Base-by-base conservation (phyloP, 2,888 invertebrate genomes). In the Abscondita cerata region DNA sequence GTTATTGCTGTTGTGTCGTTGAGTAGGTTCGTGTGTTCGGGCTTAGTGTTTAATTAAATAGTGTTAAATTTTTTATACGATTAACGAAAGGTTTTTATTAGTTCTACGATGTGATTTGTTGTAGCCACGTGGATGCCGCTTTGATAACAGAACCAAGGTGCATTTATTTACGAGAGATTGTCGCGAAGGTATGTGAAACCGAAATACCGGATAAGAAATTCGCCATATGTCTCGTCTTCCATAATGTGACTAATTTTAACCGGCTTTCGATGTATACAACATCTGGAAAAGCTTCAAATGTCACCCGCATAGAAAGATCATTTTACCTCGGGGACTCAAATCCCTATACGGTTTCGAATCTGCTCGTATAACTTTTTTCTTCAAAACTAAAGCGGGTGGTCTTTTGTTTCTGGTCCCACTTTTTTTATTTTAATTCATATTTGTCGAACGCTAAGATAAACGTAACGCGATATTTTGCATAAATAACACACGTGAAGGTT, bases 221-320 rank as follows among this genome's bases (percentile, higher is more conserved):
- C 15, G 36, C 51, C 51, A 51, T 33, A 51, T 51, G 51, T 51
- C 34, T 15, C 51, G 16, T 16, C 12, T 50, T 50, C 13, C 48
- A 9, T 13, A 33, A 16, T 11, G n/a, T 33, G 51, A 51, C 34
- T 51, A 51, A 51, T 51, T 33, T 4, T 34, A 51, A 51, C 51
- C 34, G 51, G 34, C 51, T 48, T 51, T 51, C 51, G 33, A 34
- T 31, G 51, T 13, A 47, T 34, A 40, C 25, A 33, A 56, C 56
- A 56, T 50, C 48, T 56, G 56, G 50, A 44, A 31, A 48, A 38
- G 56, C 25, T 31, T 56, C 40, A 25, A 50, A 40, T 56, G 41
- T 38, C 33, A 58, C 58, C 58, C 58, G 58, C 58, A 58, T 58
- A 31, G 38, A 19, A 12, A 12, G 56, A 56, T 56, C 50, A 18